Conservation (phyloP, 2,888 invertebrate species). For the Lumbricus terrestris region DNA sequence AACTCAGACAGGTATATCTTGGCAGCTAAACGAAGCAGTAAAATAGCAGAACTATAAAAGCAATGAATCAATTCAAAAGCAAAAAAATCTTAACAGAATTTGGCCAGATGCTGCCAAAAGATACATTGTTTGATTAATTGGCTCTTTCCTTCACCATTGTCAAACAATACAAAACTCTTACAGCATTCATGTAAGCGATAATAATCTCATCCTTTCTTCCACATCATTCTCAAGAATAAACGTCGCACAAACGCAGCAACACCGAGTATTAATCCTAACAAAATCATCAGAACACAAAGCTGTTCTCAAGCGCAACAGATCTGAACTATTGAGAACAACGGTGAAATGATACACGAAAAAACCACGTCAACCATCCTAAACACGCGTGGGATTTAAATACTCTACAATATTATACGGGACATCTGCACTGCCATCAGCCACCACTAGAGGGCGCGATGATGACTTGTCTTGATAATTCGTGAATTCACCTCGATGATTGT, state of each 20-base stretch:
- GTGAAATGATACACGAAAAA: no score
- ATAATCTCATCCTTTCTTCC: background rate
- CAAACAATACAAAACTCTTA: background rate
- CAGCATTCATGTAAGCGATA: background rate
- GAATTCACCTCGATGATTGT: background rate
- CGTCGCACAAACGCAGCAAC: background rate
- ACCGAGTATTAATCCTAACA: background rate
- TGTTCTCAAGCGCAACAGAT: background rate
- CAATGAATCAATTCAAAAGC: background rate
- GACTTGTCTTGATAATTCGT: background rate
- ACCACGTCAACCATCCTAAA: background rate
- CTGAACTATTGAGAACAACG: background rate
- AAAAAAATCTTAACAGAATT: background rate
- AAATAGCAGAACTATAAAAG: background rate
- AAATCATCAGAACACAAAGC: background rate
- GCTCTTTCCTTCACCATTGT: background rate
- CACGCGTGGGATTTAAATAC: background rate
- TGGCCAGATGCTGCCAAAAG: background rate
- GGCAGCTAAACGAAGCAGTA: background rate
- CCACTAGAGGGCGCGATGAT: background rate
- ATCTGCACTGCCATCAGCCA: background rate
- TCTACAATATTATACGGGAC: background rate
- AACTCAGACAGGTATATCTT: background rate
- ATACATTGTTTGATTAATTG: background rate
- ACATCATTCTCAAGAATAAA: background rate